Evolutionary conservation across 37 sponge, comb jelly and placozoan species (phyloP).

Genomic region (Haliclona indistincta): DNA sequence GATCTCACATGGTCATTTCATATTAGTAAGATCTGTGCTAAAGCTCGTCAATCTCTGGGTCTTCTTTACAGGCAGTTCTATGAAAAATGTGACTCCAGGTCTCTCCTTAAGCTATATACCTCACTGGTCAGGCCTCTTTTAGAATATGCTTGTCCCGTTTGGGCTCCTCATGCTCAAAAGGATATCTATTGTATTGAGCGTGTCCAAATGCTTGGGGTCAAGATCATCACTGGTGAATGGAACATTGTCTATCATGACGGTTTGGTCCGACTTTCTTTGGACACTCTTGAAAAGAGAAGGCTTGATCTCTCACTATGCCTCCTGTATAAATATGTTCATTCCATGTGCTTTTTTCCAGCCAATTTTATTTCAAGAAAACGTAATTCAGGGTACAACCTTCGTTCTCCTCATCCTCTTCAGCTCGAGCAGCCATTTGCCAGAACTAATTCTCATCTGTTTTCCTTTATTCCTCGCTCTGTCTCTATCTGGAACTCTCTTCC

Average conservation of each 20-base stretch:
- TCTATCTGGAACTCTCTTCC: constrained; percentile 20
- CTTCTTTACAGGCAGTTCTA: background rate
- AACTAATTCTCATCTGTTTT: background rate
- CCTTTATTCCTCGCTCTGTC: background rate
- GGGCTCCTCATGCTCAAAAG: background rate
- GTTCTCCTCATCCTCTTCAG: background rate
- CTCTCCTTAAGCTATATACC: background rate
- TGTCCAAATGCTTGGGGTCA: constrained; percentile 2
- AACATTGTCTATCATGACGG: background rate
- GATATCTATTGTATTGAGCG: constrained; percentile 6
- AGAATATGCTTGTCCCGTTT: constrained; percentile 8
- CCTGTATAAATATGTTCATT: constrained; percentile 3
- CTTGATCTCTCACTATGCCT: background rate
- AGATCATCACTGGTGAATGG: background rate
- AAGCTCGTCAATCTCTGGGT: background rate
- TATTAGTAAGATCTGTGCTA: background rate
- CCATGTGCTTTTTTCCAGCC: no score
- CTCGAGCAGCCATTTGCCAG: background rate
- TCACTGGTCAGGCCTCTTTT: constrained; percentile 18
- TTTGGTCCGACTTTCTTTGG: no score
- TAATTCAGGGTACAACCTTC: no score
- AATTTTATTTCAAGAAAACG: no score
- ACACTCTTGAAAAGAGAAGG: background rate
- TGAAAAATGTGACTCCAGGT: background rate
- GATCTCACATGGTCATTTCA: constrained; percentile 5